These are phyloP conservation scores for Harpagoxenus sublaevis DNA, from an alignment of 2,888 invertebrate genomes.

Conservation along the genomic window DNA sequence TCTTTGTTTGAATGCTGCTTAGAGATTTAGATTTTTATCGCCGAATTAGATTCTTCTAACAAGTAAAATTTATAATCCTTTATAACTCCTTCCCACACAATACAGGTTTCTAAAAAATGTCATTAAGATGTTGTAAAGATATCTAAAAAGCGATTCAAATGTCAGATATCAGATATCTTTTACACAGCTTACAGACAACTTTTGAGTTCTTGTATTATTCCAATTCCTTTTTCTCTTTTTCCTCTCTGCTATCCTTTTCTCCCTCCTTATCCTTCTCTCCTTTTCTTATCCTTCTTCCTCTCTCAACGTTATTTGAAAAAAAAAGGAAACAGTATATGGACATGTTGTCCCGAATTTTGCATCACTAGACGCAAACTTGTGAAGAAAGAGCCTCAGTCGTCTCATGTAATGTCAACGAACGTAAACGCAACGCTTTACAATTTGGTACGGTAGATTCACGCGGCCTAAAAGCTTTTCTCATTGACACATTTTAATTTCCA, in stretches of 20 bases:
- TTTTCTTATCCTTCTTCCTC: background rate
- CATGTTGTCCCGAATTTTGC: constrained; percentile 24
- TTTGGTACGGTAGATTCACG: constrained; percentile 70
- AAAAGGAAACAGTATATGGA: constrained; percentile 5
- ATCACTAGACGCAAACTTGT: constrained; percentile 32
- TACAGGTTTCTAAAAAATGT: background rate
- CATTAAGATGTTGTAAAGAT: background rate
- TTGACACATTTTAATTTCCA: constrained; percentile 74
- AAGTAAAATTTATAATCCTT: constrained; percentile 32
- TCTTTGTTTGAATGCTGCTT: constrained; percentile 84
- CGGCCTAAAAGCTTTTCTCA: constrained; percentile 71
- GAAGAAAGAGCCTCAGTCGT: constrained; percentile 39
- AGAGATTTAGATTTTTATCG: constrained; percentile 76
- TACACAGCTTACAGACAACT: background rate
- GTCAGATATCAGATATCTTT: background rate
- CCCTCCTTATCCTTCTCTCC: background rate
- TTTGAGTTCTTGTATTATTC: constrained; percentile 10
- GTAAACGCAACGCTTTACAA: constrained; percentile 62
- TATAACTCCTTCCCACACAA: background rate
- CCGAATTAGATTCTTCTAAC: constrained; percentile 57
- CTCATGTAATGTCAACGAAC: constrained; percentile 40
- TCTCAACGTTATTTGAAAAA: background rate
- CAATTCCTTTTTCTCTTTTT: background rate
- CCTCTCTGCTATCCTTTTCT: background rate
- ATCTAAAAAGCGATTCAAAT: background rate